phyloP scores from a whole-genome alignment of 2,797 vertebrate species.

The Spea hammondii region DNA sequence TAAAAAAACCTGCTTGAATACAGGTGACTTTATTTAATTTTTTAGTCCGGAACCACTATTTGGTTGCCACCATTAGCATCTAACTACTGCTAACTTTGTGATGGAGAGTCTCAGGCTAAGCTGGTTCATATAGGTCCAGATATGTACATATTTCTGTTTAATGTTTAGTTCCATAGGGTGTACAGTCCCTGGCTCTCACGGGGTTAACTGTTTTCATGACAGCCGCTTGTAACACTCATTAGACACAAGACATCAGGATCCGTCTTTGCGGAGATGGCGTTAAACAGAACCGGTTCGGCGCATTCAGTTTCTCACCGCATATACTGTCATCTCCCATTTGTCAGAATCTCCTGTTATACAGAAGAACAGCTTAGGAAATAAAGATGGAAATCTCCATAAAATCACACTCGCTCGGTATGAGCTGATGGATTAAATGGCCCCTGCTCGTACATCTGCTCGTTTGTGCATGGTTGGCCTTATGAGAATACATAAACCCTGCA shows the following conservation, averaged over 20 bases:
- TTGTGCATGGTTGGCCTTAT: constrained; percentile 42
- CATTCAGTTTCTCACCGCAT: constrained; percentile 13
- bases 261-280: background rate
- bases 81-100: too few relatives aligned
- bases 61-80: too few relatives aligned
- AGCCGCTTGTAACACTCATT: background rate
- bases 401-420: constrained; percentile 31
- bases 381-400: constrained; percentile 46
- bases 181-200: too few relatives aligned
- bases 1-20: too few relatives aligned
- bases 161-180: too few relatives aligned
- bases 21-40: too few relatives aligned
- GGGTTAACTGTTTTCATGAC: background rate
- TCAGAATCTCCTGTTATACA: constrained; percentile 38
- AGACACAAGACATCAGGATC: background rate
- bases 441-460: constrained; percentile 44
- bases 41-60: too few relatives aligned
- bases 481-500: constrained; percentile 20
- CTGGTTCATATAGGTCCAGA: too few relatives aligned
- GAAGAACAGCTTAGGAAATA: constrained; percentile 36
- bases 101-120: too few relatives aligned
- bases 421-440: constrained; percentile 44
- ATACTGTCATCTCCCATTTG: constrained; percentile 36
- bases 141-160: too few relatives aligned
- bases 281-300: constrained; percentile 13